Conservation (phyloP, 2,888 invertebrate species). For the Pristionchus fissidentatus region DNA sequence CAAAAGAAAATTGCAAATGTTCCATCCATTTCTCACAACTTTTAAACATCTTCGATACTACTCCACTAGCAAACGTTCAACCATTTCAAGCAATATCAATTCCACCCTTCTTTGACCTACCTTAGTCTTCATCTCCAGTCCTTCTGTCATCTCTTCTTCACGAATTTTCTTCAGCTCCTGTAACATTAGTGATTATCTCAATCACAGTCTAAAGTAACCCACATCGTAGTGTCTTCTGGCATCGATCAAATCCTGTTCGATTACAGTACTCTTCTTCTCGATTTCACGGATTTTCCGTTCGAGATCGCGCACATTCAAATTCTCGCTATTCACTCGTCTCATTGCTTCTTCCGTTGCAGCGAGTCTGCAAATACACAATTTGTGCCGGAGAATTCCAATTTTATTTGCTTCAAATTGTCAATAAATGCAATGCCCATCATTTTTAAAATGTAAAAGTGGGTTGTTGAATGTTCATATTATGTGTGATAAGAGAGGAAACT, state of each 20-base stretch:
- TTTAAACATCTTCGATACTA: too few species aligned
- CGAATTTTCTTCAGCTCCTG: neutral
- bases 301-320: neutral
- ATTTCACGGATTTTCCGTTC: conserved; percentile 1
- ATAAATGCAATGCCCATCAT: neutral
- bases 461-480: neutral
- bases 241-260: neutral
- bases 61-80: too few species aligned
- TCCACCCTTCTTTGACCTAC: neutral
- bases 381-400: neutral
- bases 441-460: neutral
- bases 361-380: neutral
- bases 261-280: neutral
- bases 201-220: neutral
- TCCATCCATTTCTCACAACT: too few species aligned
- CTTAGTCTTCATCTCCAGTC: neutral
- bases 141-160: neutral
- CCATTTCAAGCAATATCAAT: too few species aligned
- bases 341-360: neutral
- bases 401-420: neutral
- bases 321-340: neutral
- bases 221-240: neutral
- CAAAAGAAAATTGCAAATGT: too few species aligned
- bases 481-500: neutral
- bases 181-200: neutral